Evolutionary conservation across 2,113 vertebrate genomes (phyloP).

Genomic region (Tautogolabrus adspersus): DNA sequence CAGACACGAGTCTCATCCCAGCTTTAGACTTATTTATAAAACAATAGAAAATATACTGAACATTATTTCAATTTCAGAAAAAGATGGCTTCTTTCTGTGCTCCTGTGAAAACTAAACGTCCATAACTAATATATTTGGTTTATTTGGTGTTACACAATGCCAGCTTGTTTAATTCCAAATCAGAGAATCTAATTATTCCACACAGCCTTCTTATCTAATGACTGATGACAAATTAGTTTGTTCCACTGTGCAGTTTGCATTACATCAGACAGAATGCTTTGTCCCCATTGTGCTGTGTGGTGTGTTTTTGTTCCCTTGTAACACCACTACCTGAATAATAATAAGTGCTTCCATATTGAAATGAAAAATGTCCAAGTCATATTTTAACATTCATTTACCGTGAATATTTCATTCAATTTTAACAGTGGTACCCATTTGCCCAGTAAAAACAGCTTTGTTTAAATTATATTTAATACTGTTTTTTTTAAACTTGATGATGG

Average conservation of each 20-base stretch:
- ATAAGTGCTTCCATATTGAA: neutral
- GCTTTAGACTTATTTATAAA: neutral
- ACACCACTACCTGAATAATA: neutral
- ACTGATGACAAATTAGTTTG: neutral
- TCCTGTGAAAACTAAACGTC: too few species aligned
- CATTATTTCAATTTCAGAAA: neutral
- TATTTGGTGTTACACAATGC: neutral
- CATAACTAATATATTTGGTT: too few species aligned
- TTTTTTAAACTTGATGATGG: too few species aligned
- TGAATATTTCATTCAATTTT: too few species aligned
- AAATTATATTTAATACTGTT: too few species aligned
- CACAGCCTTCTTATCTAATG: neutral
- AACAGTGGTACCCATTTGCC: too few species aligned
- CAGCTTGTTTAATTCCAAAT: neutral
- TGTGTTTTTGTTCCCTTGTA: neutral
- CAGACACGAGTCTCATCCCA: neutral
- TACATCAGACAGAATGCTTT: constrained; percentile 4
- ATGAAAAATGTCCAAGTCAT: neutral
- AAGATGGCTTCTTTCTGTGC: neutral
- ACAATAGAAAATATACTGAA: neutral
- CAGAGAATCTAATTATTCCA: neutral
- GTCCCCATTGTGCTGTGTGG: neutral
- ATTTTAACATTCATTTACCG: too few species aligned
- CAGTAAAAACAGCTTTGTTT: too few species aligned
- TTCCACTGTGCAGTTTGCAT: neutral